A percentile compares a stretch with the other conserved stretches of the same genome.
Conservation (phyloP, 2,113 vertebrate species). For the Hypomesus transpacificus region DNA sequence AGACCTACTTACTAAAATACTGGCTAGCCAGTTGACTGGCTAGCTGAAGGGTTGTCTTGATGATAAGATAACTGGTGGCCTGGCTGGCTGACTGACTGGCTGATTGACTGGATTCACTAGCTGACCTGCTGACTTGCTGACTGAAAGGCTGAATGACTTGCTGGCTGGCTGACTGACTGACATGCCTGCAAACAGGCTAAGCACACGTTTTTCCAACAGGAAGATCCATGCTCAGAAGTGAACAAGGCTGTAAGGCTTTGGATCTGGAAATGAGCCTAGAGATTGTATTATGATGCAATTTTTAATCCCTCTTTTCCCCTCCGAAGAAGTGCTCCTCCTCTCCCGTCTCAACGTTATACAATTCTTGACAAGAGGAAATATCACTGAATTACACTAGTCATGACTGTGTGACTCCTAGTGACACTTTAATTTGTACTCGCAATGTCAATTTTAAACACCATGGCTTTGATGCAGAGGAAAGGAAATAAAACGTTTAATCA, state of each 20-base stretch:
- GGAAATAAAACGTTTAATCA: slow-evolving; percentile 59
- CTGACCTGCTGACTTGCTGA: too few relatives aligned
- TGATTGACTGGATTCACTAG: too few relatives aligned
- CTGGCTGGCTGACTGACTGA: neutral
- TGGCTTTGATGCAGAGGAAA: slow-evolving; percentile 57
- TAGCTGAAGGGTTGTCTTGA: too few relatives aligned
- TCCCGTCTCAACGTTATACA: slow-evolving; percentile 62
- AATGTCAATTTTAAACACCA: slow-evolving; percentile 25
- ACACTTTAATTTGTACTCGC: slow-evolving; percentile 65
- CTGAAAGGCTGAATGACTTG: too few relatives aligned
- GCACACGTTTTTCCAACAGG: neutral
- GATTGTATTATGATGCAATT: slow-evolving; percentile 73
- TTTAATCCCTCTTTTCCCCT: slow-evolving; percentile 65
- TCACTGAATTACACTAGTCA: slow-evolving; percentile 52
- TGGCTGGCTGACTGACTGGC: too few relatives aligned
- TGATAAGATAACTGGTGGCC: too few relatives aligned
- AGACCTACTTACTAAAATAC: too few relatives aligned
- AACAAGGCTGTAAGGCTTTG: slow-evolving; percentile 53
- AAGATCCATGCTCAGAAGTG: slow-evolving; percentile 49
- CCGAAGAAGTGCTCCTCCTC: slow-evolving; percentile 63
- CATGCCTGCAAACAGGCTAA: neutral
- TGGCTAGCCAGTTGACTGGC: too few relatives aligned
- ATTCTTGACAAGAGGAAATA: slow-evolving; percentile 68
- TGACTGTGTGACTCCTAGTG: slow-evolving; percentile 61
- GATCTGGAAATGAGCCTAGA: slow-evolving; percentile 64